Evolutionary conservation across 2,797 vertebrate genomes (phyloP).

Genomic region (Netta rufina): DNA sequence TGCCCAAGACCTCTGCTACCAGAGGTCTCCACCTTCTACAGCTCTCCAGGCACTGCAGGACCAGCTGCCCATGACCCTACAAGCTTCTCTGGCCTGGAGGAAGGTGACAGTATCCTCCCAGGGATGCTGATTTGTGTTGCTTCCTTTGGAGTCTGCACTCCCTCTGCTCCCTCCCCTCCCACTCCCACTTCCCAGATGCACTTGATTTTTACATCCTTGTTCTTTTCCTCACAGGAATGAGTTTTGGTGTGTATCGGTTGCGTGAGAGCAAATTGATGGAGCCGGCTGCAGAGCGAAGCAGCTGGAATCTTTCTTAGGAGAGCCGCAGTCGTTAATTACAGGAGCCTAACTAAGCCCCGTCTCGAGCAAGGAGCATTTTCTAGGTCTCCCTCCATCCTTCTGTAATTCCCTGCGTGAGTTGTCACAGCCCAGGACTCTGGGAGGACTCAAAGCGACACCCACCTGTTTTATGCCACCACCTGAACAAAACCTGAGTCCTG

Average conservation of each 20-base stretch:
- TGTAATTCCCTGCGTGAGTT: background rate
- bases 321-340: slow-evolving; percentile 63
- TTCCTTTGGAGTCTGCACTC: background rate
- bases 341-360: slow-evolving; percentile 35
- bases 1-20: no score
- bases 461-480: background rate
- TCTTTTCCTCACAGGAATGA: slow-evolving; percentile 38
- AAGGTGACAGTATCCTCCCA: background rate
- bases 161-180: background rate
- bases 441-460: background rate
- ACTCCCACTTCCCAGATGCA: slow-evolving; percentile 7
- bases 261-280: slow-evolving; percentile 53
- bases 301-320: slow-evolving; percentile 58
- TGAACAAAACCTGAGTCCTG: background rate
- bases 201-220: slow-evolving; percentile 50
- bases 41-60: no score
- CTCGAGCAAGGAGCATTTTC: slow-evolving; percentile 35
- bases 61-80: background rate
- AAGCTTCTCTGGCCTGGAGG: background rate
- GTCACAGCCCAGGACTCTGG: slow-evolving; percentile 16
- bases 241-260: background rate
- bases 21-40: no score
- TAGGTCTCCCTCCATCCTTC: slow-evolving; percentile 19
- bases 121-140: background rate
- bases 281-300: slow-evolving; percentile 56